Percentiles rank a stretch among this genome's conserved stretches.
Conservation (phyloP, 2,113 vertebrate species). For the cat (Felis catus) region F.catus_Fca126_mat1.0 CM031426.1:50729001-50729500, state of each 20-base stretch:
- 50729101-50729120: too few relatives aligned
- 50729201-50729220: background rate
- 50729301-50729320: background rate
- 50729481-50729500: background rate
- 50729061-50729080: too few relatives aligned
- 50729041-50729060: too few relatives aligned
- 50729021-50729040: too few relatives aligned
- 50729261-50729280: background rate
- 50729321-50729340: background rate
- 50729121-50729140: background rate
- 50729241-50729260: background rate
- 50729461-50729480: rapidly evolving
- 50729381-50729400: rapidly evolving
- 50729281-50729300: rapidly evolving
- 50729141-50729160: background rate
- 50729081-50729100: too few relatives aligned
- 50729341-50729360: background rate
- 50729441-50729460: rapidly evolving
- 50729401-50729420: rapidly evolving
- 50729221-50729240: background rate
- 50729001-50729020: too few relatives aligned
- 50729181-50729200: background rate
- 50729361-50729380: background rate
- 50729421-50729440: rapidly evolving
- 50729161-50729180: background rate